These are phyloP conservation scores for Asobara japonica DNA, from an alignment of 1,140 invertebrate genomes.

Conservation along the genomic window DNA sequence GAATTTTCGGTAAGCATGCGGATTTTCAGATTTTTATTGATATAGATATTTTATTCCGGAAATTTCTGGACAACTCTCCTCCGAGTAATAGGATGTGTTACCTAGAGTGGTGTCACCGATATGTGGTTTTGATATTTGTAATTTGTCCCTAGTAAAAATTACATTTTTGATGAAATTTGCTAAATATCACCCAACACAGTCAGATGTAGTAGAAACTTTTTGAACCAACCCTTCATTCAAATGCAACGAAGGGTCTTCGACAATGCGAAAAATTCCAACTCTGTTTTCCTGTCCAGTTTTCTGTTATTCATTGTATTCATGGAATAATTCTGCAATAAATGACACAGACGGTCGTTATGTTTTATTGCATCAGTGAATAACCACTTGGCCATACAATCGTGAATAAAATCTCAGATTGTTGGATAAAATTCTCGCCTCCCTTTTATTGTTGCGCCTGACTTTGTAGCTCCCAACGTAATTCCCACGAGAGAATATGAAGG, in stretches of 20 bases:
- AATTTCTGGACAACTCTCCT: no score
- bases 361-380: neutral
- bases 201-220: no score
- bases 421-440: neutral
- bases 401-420: neutral
- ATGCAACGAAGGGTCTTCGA: neutral
- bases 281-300: no score
- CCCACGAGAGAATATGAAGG: neutral
- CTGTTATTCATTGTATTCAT: neutral
- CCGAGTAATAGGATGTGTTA: no score
- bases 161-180: no score
- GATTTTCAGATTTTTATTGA: no score
- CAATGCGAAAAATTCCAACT: neutral
- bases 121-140: no score
- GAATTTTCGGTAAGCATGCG: no score
- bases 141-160: no score
- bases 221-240: neutral
- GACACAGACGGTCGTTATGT: neutral
- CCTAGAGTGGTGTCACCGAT: no score
- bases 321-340: neutral
- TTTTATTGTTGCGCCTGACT: neutral
- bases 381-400: conserved; percentile 2
- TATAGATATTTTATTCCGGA: no score
- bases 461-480: neutral
- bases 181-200: no score